Conservation (phyloP, 2,113 vertebrate genomes). For the Oryzias melastigma region DNA sequence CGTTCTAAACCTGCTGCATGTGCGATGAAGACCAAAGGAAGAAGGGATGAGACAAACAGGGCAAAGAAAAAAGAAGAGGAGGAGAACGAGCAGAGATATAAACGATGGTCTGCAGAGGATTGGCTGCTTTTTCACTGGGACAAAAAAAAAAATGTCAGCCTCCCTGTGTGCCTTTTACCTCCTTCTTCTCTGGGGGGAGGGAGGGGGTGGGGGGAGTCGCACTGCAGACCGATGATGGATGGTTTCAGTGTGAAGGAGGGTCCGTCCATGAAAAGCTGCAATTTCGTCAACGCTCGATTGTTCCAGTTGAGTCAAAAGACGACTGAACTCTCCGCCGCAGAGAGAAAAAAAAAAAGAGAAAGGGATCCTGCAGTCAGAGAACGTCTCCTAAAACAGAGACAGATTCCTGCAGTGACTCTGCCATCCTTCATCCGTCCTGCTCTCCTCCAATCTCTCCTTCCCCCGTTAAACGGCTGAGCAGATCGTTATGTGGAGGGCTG, state of each 20-base stretch:
- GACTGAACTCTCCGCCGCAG: no score
- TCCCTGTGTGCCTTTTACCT: slow-evolving; percentile 13
- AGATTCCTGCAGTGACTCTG: no score
- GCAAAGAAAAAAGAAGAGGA: neutral
- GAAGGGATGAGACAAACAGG: slow-evolving; percentile 20
- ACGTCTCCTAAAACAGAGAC: no score
- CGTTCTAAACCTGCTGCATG: no score
- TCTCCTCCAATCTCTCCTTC: no score
- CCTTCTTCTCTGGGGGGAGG: slow-evolving; percentile 25
- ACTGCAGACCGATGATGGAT: slow-evolving; percentile 53
- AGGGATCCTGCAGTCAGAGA: no score
- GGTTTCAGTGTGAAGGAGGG: slow-evolving; percentile 9
- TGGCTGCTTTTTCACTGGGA: slow-evolving; percentile 31
- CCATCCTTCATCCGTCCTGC: no score
- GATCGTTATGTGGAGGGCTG: no score
- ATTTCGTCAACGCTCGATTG: no score
- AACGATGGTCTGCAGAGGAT: slow-evolving; percentile 48
- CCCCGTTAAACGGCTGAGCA: no score
- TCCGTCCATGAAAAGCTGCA: slow-evolving; percentile 2
- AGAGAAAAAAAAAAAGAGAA: no score
- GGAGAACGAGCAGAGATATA: slow-evolving; percentile 11
- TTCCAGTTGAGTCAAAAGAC: no score
- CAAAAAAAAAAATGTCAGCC: slow-evolving; percentile 27
- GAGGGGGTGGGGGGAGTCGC: slow-evolving; percentile 48
- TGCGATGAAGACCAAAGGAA: neutral